Conservation (phyloP, 2,888 invertebrate species). For the Andrena trimmerana region DNA sequence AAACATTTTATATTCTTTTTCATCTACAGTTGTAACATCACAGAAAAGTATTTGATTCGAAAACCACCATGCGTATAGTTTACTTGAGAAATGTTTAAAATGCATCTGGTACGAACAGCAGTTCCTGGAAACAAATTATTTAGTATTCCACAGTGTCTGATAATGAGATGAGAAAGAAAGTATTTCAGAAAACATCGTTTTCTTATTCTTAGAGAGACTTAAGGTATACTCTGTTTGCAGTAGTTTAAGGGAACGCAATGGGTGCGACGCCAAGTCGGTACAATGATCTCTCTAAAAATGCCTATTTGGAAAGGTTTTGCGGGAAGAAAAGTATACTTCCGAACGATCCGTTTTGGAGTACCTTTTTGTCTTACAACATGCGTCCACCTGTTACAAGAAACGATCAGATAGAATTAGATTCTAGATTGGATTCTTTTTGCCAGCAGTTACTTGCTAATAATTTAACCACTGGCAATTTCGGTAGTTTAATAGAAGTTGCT, state of each 20-base stretch:
- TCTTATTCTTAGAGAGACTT: background rate
- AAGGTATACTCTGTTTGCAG: conserved; percentile 39
- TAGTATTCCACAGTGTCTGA: too few species aligned
- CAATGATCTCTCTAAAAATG: conserved; percentile 93
- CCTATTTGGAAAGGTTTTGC: conserved; percentile 92
- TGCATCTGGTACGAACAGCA: background rate
- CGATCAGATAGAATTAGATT: conserved; percentile 89
- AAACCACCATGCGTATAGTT: background rate
- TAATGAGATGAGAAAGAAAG: background rate
- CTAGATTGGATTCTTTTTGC: conserved; percentile 90
- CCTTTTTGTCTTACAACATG: conserved; percentile 96
- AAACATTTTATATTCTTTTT: background rate
- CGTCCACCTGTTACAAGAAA: conserved; percentile 92
- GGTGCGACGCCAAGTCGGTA: conserved; percentile 93
- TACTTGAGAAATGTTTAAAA: background rate
- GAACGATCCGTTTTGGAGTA: conserved; percentile 97
- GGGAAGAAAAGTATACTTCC: conserved; percentile 92
- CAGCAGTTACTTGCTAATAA: conserved; percentile 94
- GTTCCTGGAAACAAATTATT: too few species aligned
- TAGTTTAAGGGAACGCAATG: conserved; percentile 86
- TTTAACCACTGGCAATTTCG: conserved; percentile 94
- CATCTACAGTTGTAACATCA: background rate
- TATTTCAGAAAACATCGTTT: background rate
- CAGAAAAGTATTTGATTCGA: background rate
- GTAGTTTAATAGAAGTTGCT: conserved; percentile 94